These are phyloP conservation scores for Spodoptera picta DNA, from an alignment of 2,888 invertebrate species.

Conservation along the genomic window DNA sequence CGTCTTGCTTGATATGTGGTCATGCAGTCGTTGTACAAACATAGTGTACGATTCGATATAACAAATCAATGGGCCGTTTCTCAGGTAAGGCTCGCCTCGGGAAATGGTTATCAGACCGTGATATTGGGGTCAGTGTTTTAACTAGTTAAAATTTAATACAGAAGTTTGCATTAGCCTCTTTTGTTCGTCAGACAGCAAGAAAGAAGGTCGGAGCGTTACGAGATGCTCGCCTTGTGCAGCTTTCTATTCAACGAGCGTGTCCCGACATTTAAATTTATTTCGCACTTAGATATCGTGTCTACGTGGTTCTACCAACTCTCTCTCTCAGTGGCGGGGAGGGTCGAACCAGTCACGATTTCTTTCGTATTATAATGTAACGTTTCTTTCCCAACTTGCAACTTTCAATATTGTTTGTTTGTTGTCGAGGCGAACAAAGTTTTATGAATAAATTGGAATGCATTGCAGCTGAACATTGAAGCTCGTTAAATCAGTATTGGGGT, in stretches of 20 bases:
- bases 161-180: slow-evolving; percentile 81
- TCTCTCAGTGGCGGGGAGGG: slow-evolving; percentile 83
- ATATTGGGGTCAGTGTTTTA: slow-evolving; percentile 81
- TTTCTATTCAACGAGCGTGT: slow-evolving; percentile 87
- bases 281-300: slow-evolving; percentile 81
- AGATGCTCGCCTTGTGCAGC: slow-evolving; percentile 86
- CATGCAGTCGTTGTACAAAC: slow-evolving; percentile 69
- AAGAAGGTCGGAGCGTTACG: slow-evolving; percentile 87
- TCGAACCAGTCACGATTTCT: slow-evolving; percentile 84
- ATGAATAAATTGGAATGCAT: slow-evolving; percentile 63
- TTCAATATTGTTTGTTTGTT: slow-evolving; percentile 75
- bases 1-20: slow-evolving; percentile 74
- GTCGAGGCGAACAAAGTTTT: slow-evolving; percentile 58
- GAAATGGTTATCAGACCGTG: slow-evolving; percentile 79
- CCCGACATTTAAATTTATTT: slow-evolving; percentile 87
- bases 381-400: slow-evolving; percentile 70
- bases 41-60: slow-evolving; percentile 64
- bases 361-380: slow-evolving; percentile 71
- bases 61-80: slow-evolving; percentile 68
- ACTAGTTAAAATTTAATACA: slow-evolving; percentile 74
- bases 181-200: slow-evolving; percentile 79
- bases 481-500: slow-evolving; percentile 77
- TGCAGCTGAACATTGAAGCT: slow-evolving; percentile 65
- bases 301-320: slow-evolving; percentile 75
- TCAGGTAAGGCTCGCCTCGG: slow-evolving; percentile 73